phyloP scores from a whole-genome alignment of 2,888 invertebrate genomes.

The Sceliomorpha sp. region DNA sequence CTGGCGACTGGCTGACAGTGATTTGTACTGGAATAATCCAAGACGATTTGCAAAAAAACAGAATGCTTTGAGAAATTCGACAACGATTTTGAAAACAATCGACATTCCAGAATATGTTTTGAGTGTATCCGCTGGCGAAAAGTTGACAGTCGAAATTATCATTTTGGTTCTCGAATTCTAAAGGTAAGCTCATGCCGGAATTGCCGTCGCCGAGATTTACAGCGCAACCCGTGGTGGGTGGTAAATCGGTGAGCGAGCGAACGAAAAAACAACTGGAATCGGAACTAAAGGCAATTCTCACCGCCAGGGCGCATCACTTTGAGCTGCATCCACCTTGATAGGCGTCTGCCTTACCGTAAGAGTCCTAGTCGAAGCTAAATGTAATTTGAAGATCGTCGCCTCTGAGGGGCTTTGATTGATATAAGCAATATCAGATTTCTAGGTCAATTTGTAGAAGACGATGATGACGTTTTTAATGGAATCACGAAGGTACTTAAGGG shows the following conservation, averaged over 20 bases:
- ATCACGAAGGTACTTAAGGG: conserved; percentile 42
- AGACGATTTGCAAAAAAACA: no score
- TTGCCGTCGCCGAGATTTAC: conserved; percentile 70
- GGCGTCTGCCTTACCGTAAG: conserved; percentile 48
- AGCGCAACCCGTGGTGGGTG: conserved; percentile 76
- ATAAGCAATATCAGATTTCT: conserved; percentile 80
- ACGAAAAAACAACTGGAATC: conserved; percentile 78
- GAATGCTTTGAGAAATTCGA: no score
- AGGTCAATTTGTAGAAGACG: conserved; percentile 77
- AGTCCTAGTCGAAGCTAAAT: conserved; percentile 59
- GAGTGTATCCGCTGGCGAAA: no score
- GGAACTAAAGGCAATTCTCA: conserved; percentile 77
- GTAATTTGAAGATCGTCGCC: conserved; percentile 71
- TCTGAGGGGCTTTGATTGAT: conserved; percentile 79
- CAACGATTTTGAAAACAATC: no score
- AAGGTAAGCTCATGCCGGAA: conserved; percentile 62
- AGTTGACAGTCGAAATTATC: not conserved
- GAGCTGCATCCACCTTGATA: conserved; percentile 79
- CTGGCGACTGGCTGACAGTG: no score
- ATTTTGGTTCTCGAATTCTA: no score
- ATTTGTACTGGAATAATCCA: no score
- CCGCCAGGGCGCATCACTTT: conserved; percentile 77
- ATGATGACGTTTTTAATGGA: conserved; percentile 66
- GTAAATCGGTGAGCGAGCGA: conserved; percentile 74
- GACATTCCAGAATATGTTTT: no score